Base-by-base conservation (phyloP, 2,888 invertebrate species). In the Bimastos eiseni region DNA sequence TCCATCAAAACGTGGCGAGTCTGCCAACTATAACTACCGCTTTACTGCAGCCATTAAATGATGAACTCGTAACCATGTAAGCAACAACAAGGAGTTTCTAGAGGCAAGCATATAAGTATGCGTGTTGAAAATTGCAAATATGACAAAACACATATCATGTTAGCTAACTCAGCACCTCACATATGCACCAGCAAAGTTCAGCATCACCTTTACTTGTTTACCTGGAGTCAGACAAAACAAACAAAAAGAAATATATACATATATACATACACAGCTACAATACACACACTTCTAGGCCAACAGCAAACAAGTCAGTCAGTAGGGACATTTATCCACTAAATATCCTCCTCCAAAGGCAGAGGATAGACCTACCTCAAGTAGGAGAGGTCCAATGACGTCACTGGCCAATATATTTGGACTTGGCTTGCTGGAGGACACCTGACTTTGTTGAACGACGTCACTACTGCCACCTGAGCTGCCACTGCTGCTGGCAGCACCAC, bases 361-460 rank as follows among this genome's bases (percentile, higher is more conserved):
- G 34, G 38, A 33, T 33, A 88, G 88, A 19, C 36, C 38, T 49
- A 97, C 97, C 96, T 97, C 97, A 92, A 97, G 96, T 91, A 97
- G 96, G 92, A 97, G 95, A 91, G 97, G 96, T 91, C 97, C 97
- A 94, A 97, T 96, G 93, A 97, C 96, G 94, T 97, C 97, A 95
- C 96, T 97, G 94, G 96, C 96, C 93, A 97, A 95, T 94, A 97
- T 96, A 93, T 96, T 96, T 92, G 98, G 97, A 55, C 91, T 91
- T 19, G 90, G 90, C 44, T 91, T 91, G 44, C 91, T 91, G 88
- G 89, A 98, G 94, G 97, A 98, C 93, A 98, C 98, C 96, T 98
- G 98, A 94, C 98, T 98, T 95, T 97, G 98, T 96, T 98, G 98
- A 93, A 98, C 97, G 93, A 98, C 98, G 89, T 93, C 93, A 91